Percentiles rank a stretch among this genome's conserved stretches.
phyloP scores from a whole-genome alignment of 2,888 invertebrate genomes.

The Eumacrocentrus americanus region DNA sequence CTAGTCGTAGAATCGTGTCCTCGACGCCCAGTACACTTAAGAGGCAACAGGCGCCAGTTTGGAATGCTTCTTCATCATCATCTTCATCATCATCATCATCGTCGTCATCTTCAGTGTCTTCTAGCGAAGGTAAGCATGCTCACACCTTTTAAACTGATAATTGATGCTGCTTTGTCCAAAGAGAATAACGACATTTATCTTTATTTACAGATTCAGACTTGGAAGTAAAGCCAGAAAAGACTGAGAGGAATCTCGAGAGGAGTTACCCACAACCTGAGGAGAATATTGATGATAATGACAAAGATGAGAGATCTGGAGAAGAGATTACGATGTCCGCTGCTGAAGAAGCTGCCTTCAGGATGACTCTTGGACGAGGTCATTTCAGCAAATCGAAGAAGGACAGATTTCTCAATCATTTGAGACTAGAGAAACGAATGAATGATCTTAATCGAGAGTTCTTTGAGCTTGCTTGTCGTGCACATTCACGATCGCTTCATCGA shows the following conservation, averaged over 20 bases:
- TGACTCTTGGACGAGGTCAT: constrained; percentile 51
- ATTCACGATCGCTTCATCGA: constrained; percentile 36
- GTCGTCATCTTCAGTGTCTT: constrained; percentile 19
- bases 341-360: constrained; percentile 49
- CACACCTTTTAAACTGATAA: neutral
- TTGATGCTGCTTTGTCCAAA: too few species aligned
- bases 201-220: constrained; percentile 37
- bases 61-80: constrained; percentile 49
- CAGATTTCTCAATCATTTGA: constrained; percentile 51
- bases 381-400: constrained; percentile 54
- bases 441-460: constrained; percentile 48
- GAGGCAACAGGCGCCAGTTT: constrained; percentile 41
- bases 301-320: constrained; percentile 33
- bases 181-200: neutral
- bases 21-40: constrained; percentile 42
- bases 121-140: constrained; percentile 27
- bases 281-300: constrained; percentile 17
- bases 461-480: constrained; percentile 41
- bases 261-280: neutral
- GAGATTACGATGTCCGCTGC: constrained; percentile 45
- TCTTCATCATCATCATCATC: constrained; percentile 46
- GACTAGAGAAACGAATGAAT: constrained; percentile 51
- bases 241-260: constrained; percentile 17
- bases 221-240: constrained; percentile 37
- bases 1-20: constrained; percentile 37